Evolutionary conservation across 2,888 invertebrate genomes (phyloP), one percentile per base, ranked within the genome.

Genomic region (Coenonympha arcania): DNA sequence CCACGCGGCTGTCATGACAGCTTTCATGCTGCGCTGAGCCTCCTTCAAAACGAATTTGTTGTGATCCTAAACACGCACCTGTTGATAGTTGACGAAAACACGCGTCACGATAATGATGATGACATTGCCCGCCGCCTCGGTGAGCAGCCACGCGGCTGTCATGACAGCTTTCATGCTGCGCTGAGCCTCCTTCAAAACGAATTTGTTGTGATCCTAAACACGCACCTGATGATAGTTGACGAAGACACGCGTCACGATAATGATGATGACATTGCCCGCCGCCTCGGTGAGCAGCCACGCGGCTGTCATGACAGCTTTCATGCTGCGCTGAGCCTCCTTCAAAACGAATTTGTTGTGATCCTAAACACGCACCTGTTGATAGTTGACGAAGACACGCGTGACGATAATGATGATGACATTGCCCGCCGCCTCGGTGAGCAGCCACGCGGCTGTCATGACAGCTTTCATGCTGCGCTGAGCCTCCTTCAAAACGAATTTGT

Each of bases 401-500:
- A 95, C 88, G 48, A 94, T 80, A 42, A 95, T 91, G 16, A 95
- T 95, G 51, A 96, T 89, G 4, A 95, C 74, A 76, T 95, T 95
- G 30, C 96, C 96, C 61, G 93, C 85, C 0, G 95, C 93, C 8
- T 92, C 92, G 0, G 95, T 95, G 54, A 96, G 71, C 39, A 95
- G 81, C 93, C 95, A 96, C 13, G 89, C 88, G 1, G 95, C 93
- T 67, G 92, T 91, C 57, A 96, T 79, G 2, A 96, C 90, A 0
- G 95, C 92, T 71, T 95, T 96, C 95, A 96, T 95, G 46, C 90
- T 91, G n/a, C 85, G 76, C 0, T 95, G 95, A 0, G 95, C 92
- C 88, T 93, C 93, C 6, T 94, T 93, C 73, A 95, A 96, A 0
- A 95, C 92, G 70, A 96, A 96, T 68, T 94, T 93, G 50, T 95